Percentiles rank a stretch among this genome's conserved stretches.
These are phyloP conservation scores for Cephus pulcher DNA, from an alignment of 2,888 invertebrate genomes.

Conservation along the genomic window DNA sequence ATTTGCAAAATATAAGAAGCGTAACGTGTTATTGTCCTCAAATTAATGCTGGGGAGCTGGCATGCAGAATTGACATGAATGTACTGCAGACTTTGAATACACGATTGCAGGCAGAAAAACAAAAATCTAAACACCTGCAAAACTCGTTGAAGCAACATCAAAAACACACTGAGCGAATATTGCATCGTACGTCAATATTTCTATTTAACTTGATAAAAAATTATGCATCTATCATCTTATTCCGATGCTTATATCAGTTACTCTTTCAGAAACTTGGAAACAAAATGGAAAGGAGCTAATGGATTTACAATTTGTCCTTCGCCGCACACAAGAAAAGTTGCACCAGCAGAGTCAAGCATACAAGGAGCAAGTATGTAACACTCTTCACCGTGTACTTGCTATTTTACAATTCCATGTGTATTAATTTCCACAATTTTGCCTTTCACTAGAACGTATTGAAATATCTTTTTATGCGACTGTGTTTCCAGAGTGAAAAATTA, in stretches of 20 bases:
- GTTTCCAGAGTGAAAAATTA: constrained; percentile 73
- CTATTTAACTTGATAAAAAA: not conserved
- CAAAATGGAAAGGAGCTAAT: constrained; percentile 71
- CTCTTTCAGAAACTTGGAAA: constrained; percentile 68
- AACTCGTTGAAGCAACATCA: constrained; percentile 74
- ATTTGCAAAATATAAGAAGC: constrained; percentile 41
- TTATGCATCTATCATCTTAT: not conserved
- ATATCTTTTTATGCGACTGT: constrained; percentile 6
- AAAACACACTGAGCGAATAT: constrained; percentile 72
- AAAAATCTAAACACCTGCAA: constrained; percentile 74
- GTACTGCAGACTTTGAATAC: constrained; percentile 45
- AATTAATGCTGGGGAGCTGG: constrained; percentile 18
- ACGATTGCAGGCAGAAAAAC: constrained; percentile 69
- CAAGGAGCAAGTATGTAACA: constrained; percentile 66
- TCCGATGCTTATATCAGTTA: constrained; percentile 8
- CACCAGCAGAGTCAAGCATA: constrained; percentile 69
- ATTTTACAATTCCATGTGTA: not conserved
- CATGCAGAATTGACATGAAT: constrained; percentile 30
- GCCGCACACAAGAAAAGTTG: constrained; percentile 69
- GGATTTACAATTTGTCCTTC: constrained; percentile 69
- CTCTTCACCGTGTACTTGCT: not conserved
- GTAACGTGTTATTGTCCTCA: constrained; percentile 27
- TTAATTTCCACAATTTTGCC: not conserved
- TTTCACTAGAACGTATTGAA: constrained; percentile 2
- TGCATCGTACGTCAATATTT: constrained; percentile 71